phyloP scores from a whole-genome alignment of 2,797 vertebrate species.

The Liparis tanakae region DNA sequence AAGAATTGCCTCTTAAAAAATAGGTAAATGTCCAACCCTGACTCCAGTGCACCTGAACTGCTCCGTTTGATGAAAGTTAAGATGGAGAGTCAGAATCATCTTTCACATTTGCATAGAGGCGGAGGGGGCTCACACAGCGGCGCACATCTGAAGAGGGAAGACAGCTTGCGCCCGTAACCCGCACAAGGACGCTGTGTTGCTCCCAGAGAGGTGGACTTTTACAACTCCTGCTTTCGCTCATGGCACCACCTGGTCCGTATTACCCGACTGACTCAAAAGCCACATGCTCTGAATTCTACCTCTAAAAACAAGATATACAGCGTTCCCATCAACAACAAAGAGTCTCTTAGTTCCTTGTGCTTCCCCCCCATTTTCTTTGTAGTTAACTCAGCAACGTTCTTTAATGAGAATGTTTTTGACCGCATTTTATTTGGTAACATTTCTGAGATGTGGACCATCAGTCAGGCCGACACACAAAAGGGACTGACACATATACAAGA shows the following conservation, averaged over 20 bases:
- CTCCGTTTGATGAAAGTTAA: constrained; percentile 18
- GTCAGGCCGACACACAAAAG: constrained; percentile 22
- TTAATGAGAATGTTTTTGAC: constrained; percentile 18
- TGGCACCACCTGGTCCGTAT: constrained; percentile 79
- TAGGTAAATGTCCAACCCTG: too few relatives aligned
- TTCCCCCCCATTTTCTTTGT: not conserved
- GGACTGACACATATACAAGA: constrained; percentile 36
- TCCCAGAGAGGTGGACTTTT: constrained; percentile 69
- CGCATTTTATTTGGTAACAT: constrained; percentile 14
- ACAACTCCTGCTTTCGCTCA: constrained; percentile 70
- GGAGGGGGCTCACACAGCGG: constrained; percentile 52
- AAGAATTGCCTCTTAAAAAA: too few relatives aligned
- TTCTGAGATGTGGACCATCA: constrained; percentile 16
- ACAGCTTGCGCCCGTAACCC: constrained; percentile 52
- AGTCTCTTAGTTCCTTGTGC: constrained; percentile 15
- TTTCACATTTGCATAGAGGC: constrained; percentile 66
- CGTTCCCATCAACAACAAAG: constrained; percentile 46
- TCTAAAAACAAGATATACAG: constrained; percentile 34
- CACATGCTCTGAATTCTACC: constrained; percentile 57
- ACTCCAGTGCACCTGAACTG: not conserved
- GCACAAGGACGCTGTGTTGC: constrained; percentile 73
- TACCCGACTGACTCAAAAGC: constrained; percentile 67
- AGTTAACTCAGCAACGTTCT: constrained; percentile 24
- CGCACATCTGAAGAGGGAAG: constrained; percentile 50
- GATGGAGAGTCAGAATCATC: constrained; percentile 43